Conservation (phyloP, 2,888 invertebrate species). For the Clostera curtula region DNA sequence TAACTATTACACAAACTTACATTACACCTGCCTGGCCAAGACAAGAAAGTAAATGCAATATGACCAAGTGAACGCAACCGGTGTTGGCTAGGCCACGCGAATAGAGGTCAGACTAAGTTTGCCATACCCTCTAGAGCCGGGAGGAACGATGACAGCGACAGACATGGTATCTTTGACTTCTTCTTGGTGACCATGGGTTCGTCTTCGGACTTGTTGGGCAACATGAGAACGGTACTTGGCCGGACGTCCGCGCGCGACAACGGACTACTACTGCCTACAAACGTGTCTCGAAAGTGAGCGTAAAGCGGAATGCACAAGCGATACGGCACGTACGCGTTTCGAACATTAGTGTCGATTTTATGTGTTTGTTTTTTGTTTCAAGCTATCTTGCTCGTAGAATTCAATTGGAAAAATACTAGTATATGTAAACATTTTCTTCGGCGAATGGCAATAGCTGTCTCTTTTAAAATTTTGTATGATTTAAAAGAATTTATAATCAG, state of each 20-base stretch:
- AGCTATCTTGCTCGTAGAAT: constrained; percentile 3
- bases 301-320: constrained; percentile 47
- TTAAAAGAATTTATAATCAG: too few relatives aligned
- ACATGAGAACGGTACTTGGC: constrained; percentile 47
- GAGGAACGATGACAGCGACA: constrained; percentile 63
- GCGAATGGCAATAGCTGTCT: too few relatives aligned
- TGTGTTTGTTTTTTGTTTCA: background rate
- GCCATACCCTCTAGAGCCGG: constrained; percentile 68
- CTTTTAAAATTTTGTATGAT: too few relatives aligned
- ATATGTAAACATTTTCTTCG: too few relatives aligned
- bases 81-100: constrained; percentile 54
- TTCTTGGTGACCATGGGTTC: constrained; percentile 68
- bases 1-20: constrained; percentile 55
- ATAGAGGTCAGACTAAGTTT: constrained; percentile 52
- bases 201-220: constrained; percentile 58
- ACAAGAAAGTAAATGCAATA: constrained; percentile 69
- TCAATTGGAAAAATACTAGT: too few relatives aligned
- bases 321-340: constrained; percentile 26
- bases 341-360: background rate
- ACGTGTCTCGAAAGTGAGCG: constrained; percentile 53
- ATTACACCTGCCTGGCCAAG: constrained; percentile 68
- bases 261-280: constrained; percentile 48
- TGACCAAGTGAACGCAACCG: constrained; percentile 64
- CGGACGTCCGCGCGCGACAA: constrained; percentile 64
- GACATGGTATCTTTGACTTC: constrained; percentile 69